Base-by-base conservation (phyloP, 1,140 invertebrate genomes). In the Drosophila azteca region DNA sequence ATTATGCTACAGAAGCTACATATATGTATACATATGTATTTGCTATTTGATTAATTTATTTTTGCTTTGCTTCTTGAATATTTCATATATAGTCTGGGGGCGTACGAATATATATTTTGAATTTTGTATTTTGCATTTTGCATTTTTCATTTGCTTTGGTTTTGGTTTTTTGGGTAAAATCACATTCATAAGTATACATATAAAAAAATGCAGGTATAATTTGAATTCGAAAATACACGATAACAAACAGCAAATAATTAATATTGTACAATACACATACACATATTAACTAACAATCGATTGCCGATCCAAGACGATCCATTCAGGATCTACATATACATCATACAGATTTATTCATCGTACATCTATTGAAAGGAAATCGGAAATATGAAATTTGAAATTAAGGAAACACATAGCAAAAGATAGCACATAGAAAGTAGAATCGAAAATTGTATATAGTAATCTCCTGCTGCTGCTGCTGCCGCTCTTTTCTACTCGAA, bases 221-320 rank as follows among this genome's bases (percentile, higher is more conserved):
- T 78, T 79, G 41, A 57, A 87, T 78, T 87, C 83, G 76, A 87
- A 87, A 87, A 88, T 87, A 87, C 82, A 87, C 75, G 55, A 35
- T 88, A 87, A 77, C 66, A 85, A 88, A 87, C 74, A 82, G 53
- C 54, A 75, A 85, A 70, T 80, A 11, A 67, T 73, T 77, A 72
- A 75, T 73, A 62, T 75, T 70, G 74, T 79, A 83, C 67, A 69
- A 78, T 67, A 79, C 48, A 71, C 57, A 77, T 71, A 71, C 61
- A 71, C 61, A 61, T 69, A 66, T 79, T 70, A 68, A 70, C 53
- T 58, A 46, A 60, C 49, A 60, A 46, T 53, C 11, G 20, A 29
- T 54, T 65, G 43, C 44, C 15, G n/a, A 51, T 63, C 22, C 31
- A 69, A 69, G 49, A 20, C 17, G 17, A 20, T 20, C 17, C 64